These are phyloP conservation scores for Boloria euphrosyne DNA, from an alignment of 2,888 invertebrate genomes.

Conservation along the genomic window DNA sequence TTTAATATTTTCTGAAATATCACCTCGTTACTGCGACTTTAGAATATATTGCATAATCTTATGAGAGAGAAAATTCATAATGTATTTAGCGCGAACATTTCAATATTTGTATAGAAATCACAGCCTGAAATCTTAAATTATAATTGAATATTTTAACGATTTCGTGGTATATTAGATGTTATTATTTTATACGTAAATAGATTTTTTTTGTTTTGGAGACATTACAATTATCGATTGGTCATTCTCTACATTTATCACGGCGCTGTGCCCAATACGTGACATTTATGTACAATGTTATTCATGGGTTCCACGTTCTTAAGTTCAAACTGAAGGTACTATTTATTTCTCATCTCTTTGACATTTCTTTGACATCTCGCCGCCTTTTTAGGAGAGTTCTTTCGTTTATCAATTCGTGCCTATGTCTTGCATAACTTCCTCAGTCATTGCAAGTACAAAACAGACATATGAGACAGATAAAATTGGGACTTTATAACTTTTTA, in stretches of 20 bases:
- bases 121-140: slow-evolving; percentile 12
- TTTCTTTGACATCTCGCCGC: slow-evolving; percentile 48
- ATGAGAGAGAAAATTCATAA: slow-evolving; percentile 29
- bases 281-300: slow-evolving; percentile 37
- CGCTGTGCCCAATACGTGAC: slow-evolving; percentile 39
- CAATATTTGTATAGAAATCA: slow-evolving; percentile 27
- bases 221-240: slow-evolving; percentile 25
- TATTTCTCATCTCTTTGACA: no score
- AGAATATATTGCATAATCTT: slow-evolving; percentile 32
- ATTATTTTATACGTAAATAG: slow-evolving; percentile 5
- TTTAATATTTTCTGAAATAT: slow-evolving; percentile 36
- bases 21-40: slow-evolving; percentile 26
- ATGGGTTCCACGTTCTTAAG: slow-evolving; percentile 43
- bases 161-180: neutral
- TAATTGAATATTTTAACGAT: slow-evolving; percentile 6
- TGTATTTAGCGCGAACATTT: slow-evolving; percentile 23
- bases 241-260: slow-evolving; percentile 34
- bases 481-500: neutral
- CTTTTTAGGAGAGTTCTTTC: slow-evolving; percentile 57
- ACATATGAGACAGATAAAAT: slow-evolving; percentile 23
- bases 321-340: slow-evolving; percentile 49
- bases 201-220: slow-evolving; percentile 24
- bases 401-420: slow-evolving; percentile 46
- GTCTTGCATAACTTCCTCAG: slow-evolving; percentile 53
- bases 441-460: slow-evolving; percentile 27